Percentiles rank a stretch among this genome's conserved stretches.
phyloP scores from a whole-genome alignment of 2,888 invertebrate species.

The Podabrus alpinus region DNA sequence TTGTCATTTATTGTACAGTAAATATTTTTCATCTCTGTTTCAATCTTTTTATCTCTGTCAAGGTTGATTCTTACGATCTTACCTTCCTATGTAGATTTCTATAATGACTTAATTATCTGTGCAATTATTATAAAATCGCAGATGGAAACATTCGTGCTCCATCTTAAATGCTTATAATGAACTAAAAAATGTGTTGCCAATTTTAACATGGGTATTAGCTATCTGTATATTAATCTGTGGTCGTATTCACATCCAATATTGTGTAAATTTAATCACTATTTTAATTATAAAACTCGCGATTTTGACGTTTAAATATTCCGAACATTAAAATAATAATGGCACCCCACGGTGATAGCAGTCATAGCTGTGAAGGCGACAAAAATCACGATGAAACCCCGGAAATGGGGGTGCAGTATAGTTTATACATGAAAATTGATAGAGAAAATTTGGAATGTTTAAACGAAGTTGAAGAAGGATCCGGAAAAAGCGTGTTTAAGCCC shows the following conservation, averaged over 20 bases:
- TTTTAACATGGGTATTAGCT: no score
- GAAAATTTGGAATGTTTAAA: conserved; percentile 89
- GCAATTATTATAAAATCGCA: no score
- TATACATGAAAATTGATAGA: conserved; percentile 87
- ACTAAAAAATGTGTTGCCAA: no score
- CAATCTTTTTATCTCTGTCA: no score
- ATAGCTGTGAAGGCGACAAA: conserved; percentile 65
- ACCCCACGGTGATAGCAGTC: conserved; percentile 62
- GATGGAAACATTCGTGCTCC: no score
- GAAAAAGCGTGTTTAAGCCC: conserved; percentile 87
- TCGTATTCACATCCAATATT: neutral
- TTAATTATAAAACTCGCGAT: neutral
- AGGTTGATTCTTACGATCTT: no score
- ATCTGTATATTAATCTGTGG: neutral
- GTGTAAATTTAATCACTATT: neutral
- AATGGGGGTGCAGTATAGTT: conserved; percentile 78
- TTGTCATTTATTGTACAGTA: no score
- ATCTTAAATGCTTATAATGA: no score
- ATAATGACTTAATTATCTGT: no score
- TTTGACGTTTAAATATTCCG: neutral
- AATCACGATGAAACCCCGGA: conserved; percentile 69
- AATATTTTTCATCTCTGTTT: no score
- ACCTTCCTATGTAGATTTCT: no score
- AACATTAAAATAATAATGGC: conserved; percentile 56
- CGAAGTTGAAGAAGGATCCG: conserved; percentile 84